phyloP scores from a whole-genome alignment of 2,888 invertebrate genomes.

The Drosophila stalkeri region DNA sequence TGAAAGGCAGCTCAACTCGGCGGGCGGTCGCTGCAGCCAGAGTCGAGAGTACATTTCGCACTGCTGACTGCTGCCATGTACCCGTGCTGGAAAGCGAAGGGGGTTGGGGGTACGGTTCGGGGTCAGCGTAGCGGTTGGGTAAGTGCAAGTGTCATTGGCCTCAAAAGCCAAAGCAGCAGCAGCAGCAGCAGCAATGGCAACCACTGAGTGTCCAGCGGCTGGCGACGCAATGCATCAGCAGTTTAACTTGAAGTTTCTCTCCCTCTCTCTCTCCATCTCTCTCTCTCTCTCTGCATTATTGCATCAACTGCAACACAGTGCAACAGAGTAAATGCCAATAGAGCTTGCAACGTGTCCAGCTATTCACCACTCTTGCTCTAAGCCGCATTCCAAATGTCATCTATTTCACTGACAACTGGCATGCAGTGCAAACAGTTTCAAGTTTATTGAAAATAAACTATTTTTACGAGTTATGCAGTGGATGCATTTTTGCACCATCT shows the following conservation, averaged over 20 bases:
- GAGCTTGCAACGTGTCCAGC: constrained; percentile 21
- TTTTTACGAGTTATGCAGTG: not conserved
- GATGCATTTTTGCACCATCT: not conserved
- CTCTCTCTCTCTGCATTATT: constrained; percentile 27
- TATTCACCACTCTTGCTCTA: constrained; percentile 26
- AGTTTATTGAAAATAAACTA: not conserved
- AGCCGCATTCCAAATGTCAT: constrained; percentile 33
- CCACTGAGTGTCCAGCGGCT: constrained; percentile 40
- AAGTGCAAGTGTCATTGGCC: constrained; percentile 69
- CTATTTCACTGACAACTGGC: constrained; percentile 1
- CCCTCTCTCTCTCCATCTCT: not conserved
- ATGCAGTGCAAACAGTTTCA: not conserved
- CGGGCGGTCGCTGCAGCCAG: constrained; percentile 43
- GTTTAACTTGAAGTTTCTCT: constrained; percentile 44
- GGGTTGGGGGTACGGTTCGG: not conserved
- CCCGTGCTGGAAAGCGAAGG: not conserved
- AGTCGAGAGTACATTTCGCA: constrained; percentile 24
- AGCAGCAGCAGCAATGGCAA: constrained; percentile 10
- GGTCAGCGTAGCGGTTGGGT: constrained; percentile 15
- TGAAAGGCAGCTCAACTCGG: constrained; percentile 20
- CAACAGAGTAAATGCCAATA: constrained; percentile 31
- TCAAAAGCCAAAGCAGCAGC: constrained; percentile 34
- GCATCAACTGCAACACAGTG: constrained; percentile 25
- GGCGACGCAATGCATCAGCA: constrained; percentile 68
- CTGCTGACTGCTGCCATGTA: constrained; percentile 24